These are phyloP conservation scores for Subacronicta megacephala DNA, from an alignment of 2,888 invertebrate genomes.

Conservation along the genomic window DNA sequence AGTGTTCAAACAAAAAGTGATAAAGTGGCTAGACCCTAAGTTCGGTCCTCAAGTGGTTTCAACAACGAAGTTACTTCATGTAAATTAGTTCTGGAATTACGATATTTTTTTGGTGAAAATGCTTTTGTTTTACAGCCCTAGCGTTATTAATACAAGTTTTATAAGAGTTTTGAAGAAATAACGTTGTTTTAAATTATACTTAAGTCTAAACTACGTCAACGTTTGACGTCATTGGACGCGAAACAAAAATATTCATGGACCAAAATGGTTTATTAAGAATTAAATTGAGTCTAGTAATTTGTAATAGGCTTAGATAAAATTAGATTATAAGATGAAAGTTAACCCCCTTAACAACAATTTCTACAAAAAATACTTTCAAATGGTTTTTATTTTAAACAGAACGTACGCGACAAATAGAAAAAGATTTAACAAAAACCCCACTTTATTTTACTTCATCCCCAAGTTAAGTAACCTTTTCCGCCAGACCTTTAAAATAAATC, in stretches of 20 bases:
- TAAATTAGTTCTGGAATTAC: conserved; percentile 64
- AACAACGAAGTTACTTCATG: conserved; percentile 59
- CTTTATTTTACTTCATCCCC: conserved; percentile 30
- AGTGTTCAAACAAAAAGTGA: conserved; percentile 51
- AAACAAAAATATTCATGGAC: background rate
- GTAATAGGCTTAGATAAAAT: background rate
- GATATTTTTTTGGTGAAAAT: conserved; percentile 62
- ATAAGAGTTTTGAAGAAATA: conserved; percentile 20
- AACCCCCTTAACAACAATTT: too few species aligned
- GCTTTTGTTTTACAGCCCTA: conserved; percentile 56
- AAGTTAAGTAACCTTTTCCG: conserved; percentile 34
- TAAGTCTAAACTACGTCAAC: background rate
- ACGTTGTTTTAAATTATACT: conserved; percentile 1
- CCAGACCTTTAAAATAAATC: conserved; percentile 42
- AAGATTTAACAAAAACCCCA: conserved; percentile 13
- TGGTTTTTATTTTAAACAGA: background rate
- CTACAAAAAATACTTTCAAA: background rate
- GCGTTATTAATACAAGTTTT: conserved; percentile 39
- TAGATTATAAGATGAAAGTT: too few species aligned
- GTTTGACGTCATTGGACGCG: conserved; percentile 19
- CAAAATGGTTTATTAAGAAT: too few species aligned
- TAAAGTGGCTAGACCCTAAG: conserved; percentile 56
- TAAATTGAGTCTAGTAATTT: background rate
- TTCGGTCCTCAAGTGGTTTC: conserved; percentile 49
- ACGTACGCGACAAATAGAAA: conserved; percentile 14